Conservation (phyloP, 1,140 invertebrate genomes). For the Bombus cullumanus region DNA sequence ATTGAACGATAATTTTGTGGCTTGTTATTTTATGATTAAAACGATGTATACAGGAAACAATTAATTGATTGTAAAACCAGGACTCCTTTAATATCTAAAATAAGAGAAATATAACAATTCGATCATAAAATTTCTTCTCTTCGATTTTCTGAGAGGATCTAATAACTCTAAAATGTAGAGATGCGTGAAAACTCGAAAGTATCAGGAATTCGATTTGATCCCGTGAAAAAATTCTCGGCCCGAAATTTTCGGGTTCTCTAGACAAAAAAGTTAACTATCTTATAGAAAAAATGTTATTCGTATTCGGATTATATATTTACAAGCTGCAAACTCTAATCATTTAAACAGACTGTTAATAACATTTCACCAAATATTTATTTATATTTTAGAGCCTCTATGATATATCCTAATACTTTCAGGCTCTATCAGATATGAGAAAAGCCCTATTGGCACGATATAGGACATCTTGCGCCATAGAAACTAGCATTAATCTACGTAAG, state of each 20-base stretch:
- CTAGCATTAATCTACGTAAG: not conserved
- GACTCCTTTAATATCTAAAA: not conserved
- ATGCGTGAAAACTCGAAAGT: too few species aligned
- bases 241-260: too few species aligned
- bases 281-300: not conserved
- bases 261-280: not conserved
- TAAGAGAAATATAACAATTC: not conserved
- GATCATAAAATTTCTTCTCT: not conserved
- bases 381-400: not conserved
- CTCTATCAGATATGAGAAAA: slow-evolving; percentile 28
- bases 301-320: too few species aligned
- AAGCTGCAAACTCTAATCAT: not conserved
- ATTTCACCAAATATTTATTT: not conserved
- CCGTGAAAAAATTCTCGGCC: too few species aligned
- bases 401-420: slow-evolving; percentile 44
- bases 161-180: too few species aligned
- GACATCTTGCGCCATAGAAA: not conserved
- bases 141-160: not conserved
- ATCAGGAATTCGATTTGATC: too few species aligned
- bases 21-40: not conserved
- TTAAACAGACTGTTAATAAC: not conserved
- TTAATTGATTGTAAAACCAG: not conserved
- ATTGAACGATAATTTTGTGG: not conserved
- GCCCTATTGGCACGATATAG: not conserved
- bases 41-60: not conserved